Percentiles rank a stretch among this genome's conserved stretches.
These are phyloP conservation scores for Gambusia affinis DNA, from an alignment of 2,113 vertebrate species.

Conservation along the genomic window DNA sequence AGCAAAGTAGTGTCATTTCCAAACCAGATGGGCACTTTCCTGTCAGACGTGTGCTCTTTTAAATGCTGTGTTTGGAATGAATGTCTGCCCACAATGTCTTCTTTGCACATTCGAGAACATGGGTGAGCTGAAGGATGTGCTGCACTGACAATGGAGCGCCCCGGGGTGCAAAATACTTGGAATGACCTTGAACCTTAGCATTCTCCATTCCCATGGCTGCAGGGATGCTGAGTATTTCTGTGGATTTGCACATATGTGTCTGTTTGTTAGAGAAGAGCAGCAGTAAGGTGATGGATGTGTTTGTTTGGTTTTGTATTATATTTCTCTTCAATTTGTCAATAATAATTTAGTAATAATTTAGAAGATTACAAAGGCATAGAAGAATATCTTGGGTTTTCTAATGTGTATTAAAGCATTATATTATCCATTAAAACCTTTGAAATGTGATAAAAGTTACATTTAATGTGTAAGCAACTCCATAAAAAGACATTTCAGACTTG, in stretches of 20 bases:
- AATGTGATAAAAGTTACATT: too few relatives aligned
- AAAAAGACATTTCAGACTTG: too few relatives aligned
- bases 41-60: slow-evolving; percentile 35
- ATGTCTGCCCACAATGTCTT: slow-evolving; percentile 39
- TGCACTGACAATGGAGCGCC: slow-evolving; percentile 70
- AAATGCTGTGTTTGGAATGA: slow-evolving; percentile 33
- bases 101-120: slow-evolving; percentile 48
- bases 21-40: slow-evolving; percentile 61
- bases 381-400: too few relatives aligned
- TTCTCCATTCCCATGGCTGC: slow-evolving; percentile 75
- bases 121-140: slow-evolving; percentile 61
- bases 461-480: too few relatives aligned
- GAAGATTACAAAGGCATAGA: too few relatives aligned
- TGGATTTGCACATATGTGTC: slow-evolving; percentile 38
- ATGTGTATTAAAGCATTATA: too few relatives aligned
- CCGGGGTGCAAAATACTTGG: slow-evolving; percentile 71
- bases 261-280: slow-evolving; percentile 44
- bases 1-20: slow-evolving; percentile 49
- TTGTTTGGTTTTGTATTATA: not conserved
- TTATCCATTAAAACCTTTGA: too few relatives aligned
- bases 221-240: slow-evolving; percentile 61
- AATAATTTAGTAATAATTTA: too few relatives aligned
- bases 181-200: slow-evolving; percentile 78
- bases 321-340: too few relatives aligned
- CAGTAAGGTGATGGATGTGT: slow-evolving; percentile 39